Conservation (phyloP, 1,140 invertebrate species). For the Oryctes rhinoceros region DNA sequence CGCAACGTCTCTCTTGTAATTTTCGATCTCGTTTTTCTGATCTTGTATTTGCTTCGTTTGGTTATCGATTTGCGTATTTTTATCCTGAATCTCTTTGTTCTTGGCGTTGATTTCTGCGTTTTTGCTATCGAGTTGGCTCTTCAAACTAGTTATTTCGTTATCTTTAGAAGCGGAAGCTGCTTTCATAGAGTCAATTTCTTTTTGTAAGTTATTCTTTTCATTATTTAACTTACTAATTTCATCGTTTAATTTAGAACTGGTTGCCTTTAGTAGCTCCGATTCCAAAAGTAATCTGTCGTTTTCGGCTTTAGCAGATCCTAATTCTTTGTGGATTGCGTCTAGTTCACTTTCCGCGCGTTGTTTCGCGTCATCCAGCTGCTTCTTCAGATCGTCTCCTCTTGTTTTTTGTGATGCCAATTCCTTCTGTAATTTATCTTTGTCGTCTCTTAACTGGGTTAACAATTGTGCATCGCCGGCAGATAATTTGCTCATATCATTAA, state of each 20-base stretch:
- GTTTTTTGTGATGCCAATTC: neutral
- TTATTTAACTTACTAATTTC: neutral
- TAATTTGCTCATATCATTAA: neutral
- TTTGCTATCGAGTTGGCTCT: neutral
- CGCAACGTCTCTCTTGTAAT: neutral
- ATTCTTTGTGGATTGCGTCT: conserved; percentile 9
- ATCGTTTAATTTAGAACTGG: conserved; percentile 10
- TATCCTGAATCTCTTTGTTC: neutral
- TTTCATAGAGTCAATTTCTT: neutral
- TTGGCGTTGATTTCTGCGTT: neutral
- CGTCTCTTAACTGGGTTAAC: neutral
- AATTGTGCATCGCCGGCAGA: neutral
- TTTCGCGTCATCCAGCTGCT: neutral
- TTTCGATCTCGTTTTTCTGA: neutral
- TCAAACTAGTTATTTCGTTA: neutral
- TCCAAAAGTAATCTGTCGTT: neutral
- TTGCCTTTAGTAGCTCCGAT: conserved; percentile 7
- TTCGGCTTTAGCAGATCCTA: neutral
- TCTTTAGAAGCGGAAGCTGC: neutral
- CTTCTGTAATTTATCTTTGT: conserved; percentile 4
- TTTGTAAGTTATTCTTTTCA: neutral
- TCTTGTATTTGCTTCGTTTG: neutral
- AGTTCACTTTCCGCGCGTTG: neutral
- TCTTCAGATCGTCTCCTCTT: neutral
- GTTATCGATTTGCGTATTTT: neutral